Conservation (phyloP, 2,113 vertebrate genomes). For the Azemiops feae region DNA sequence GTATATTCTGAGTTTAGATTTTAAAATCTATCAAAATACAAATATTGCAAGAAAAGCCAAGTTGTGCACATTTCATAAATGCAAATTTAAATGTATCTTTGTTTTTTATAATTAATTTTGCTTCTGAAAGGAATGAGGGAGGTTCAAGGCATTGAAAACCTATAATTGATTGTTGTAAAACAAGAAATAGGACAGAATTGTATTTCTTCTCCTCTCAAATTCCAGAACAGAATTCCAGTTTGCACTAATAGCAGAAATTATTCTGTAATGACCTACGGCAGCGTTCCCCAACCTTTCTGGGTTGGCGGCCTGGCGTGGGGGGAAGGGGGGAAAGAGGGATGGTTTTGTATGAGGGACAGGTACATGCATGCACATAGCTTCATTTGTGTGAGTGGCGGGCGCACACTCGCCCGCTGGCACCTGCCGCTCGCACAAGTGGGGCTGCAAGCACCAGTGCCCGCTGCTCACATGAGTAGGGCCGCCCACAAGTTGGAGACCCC, state of each 20-base stretch:
- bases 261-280: not conserved
- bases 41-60: not conserved
- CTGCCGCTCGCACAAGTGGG: not conserved
- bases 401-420: not conserved
- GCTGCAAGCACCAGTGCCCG: not conserved
- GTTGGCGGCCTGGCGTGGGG: not conserved
- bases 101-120: not conserved
- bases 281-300: not conserved
- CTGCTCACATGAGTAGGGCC: not conserved
- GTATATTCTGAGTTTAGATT: not conserved
- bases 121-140: not conserved
- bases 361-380: not conserved
- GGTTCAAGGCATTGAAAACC: not conserved
- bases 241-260: not conserved
- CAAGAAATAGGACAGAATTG: not conserved
- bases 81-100: not conserved
- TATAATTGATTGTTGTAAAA: not conserved
- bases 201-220: not conserved
- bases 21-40: not conserved
- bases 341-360: not conserved
- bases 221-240: not conserved
- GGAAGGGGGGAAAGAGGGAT: not conserved
- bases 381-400: not conserved
- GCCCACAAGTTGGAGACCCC: not conserved
- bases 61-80: not conserved